These are phyloP conservation scores for Idaea straminata DNA, from an alignment of 2,888 invertebrate species.

Conservation along the genomic window DNA sequence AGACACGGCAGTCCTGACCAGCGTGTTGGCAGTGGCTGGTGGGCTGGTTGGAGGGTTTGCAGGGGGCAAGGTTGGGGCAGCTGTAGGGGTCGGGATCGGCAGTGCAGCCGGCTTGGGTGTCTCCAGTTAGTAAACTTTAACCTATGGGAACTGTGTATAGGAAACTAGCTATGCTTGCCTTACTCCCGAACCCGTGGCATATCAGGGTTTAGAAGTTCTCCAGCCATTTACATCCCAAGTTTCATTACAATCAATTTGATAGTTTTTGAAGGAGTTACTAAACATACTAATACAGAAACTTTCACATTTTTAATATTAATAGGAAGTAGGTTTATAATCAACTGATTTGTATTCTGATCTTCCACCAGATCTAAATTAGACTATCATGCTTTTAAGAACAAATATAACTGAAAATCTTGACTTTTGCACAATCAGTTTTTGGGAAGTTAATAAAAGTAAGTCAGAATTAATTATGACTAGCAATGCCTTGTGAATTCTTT, in stretches of 20 bases:
- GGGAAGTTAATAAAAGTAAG: background rate
- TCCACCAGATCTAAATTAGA: background rate
- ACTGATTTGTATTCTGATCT: background rate
- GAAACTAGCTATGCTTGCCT: too few species aligned
- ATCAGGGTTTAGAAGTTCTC: too few species aligned
- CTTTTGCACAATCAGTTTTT: background rate
- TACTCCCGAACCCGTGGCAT: too few species aligned
- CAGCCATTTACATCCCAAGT: too few species aligned
- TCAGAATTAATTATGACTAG: background rate
- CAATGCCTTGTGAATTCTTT: too few species aligned
- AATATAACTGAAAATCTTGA: background rate
- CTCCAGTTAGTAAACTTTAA: conserved; percentile 42
- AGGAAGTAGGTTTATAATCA: background rate
- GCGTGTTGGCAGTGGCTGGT: conserved; percentile 53
- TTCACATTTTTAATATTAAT: too few species aligned
- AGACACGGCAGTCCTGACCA: conserved; percentile 47
- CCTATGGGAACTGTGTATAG: background rate
- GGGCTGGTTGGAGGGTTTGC: conserved; percentile 57
- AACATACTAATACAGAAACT: too few species aligned
- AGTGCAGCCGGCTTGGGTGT: conserved; percentile 55
- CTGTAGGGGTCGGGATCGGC: conserved; percentile 58
- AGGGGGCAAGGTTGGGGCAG: conserved; percentile 59
- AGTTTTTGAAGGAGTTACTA: too few species aligned
- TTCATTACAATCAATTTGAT: too few species aligned
- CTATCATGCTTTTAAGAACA: background rate